Percentiles rank a stretch among this genome's conserved stretches.
phyloP scores from a whole-genome alignment of 2,113 vertebrate genomes.

The Perca fluviatilis region DNA sequence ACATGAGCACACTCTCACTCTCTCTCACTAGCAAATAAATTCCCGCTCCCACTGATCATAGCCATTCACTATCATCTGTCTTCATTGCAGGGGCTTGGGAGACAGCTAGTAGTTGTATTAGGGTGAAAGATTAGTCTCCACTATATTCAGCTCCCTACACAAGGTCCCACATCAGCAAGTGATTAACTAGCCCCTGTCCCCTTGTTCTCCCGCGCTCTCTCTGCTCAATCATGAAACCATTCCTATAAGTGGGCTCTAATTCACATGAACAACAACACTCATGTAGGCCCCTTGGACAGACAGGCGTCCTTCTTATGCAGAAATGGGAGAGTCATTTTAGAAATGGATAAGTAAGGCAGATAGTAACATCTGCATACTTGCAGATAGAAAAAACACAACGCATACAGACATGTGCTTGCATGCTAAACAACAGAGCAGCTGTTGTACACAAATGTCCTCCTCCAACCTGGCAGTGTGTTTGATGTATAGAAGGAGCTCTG shows the following conservation, averaged over 20 bases:
- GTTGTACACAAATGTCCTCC: constrained; percentile 14
- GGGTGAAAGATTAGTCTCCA: constrained; percentile 62
- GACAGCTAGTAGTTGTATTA: constrained; percentile 55
- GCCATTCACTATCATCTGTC: constrained; percentile 58
- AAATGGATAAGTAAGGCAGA: neutral
- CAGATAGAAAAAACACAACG: neutral
- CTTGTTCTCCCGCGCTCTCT: constrained; percentile 35
- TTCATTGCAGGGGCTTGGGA: constrained; percentile 60
- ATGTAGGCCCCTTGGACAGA: constrained; percentile 5
- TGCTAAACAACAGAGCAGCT: neutral
- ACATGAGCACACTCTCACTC: neutral
- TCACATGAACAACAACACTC: constrained; percentile 9
- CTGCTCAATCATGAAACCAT: constrained; percentile 49
- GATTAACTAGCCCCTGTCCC: constrained; percentile 56
- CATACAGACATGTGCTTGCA: neutral
- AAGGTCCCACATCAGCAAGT: constrained; percentile 59
- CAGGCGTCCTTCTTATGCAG: constrained; percentile 4
- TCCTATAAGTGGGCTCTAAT: constrained; percentile 54
- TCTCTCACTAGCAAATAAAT: constrained; percentile 56
- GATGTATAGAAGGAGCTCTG: constrained; percentile 36
- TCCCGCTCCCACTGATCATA: constrained; percentile 60
- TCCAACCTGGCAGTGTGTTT: constrained; percentile 8
- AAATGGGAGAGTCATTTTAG: neutral
- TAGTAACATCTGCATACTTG: constrained; percentile 1
- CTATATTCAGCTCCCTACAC: constrained; percentile 47